Evolutionary conservation across 2,888 invertebrate species (phyloP).

Genomic region (Cepaea hortensis): DNA sequence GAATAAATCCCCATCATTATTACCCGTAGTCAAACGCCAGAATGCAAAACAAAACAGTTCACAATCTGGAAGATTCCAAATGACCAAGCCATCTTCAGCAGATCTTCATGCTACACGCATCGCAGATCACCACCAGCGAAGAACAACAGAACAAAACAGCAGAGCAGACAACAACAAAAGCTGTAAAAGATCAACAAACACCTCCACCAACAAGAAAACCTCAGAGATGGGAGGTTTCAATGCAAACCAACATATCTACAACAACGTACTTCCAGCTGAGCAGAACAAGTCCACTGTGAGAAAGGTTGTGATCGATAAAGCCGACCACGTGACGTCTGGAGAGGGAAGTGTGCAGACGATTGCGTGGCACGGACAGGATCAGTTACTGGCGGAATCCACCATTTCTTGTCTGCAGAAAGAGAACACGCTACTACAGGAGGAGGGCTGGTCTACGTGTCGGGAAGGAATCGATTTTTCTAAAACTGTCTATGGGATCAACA

Average conservation of each 20-base stretch:
- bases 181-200: no score
- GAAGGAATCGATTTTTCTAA: constrained; percentile 10
- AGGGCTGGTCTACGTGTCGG: neutral
- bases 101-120: neutral
- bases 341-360: neutral
- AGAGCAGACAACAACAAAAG: neutral
- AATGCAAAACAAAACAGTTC: neutral
- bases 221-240: neutral
- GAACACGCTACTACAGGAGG: neutral
- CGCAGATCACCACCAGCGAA: neutral
- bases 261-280: neutral
- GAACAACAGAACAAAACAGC: neutral
- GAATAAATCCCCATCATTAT: constrained; percentile 24
- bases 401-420: neutral
- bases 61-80: neutral
- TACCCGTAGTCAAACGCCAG: constrained; percentile 4
- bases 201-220: neutral
- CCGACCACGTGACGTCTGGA: constrained; percentile 36
- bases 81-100: neutral
- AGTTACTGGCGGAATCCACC: neutral
- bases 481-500: neutral
- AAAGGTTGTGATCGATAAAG: constrained; percentile 5
- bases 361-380: neutral
- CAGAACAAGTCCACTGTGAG: neutral
- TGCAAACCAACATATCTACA: neutral